Percentiles rank a stretch among this genome's conserved stretches.
These are phyloP conservation scores for Myopa testacea DNA, from an alignment of 2,888 invertebrate genomes.

Conservation along the genomic window DNA sequence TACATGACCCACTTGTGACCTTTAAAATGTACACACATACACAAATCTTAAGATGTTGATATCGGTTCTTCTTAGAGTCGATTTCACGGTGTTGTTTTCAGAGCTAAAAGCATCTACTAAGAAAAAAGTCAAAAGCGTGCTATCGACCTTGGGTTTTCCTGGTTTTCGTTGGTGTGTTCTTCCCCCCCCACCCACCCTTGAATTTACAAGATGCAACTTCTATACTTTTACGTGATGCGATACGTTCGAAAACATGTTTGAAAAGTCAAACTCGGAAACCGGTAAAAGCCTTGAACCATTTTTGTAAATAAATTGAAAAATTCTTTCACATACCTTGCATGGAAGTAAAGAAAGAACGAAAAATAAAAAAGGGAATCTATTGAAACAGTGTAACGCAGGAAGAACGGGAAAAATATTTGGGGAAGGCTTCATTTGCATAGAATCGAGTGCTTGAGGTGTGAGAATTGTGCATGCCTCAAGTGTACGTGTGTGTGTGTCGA, in stretches of 20 bases:
- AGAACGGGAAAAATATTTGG: conserved; percentile 33
- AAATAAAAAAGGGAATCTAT: conserved; percentile 27
- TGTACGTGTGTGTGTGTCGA: neutral
- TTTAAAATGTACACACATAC: no score
- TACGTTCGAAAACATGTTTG: neutral
- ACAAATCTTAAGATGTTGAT: no score
- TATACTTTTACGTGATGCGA: neutral
- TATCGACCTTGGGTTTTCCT: neutral
- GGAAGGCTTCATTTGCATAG: conserved; percentile 59
- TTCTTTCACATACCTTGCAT: conserved; percentile 60
- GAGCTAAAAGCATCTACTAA: no score
- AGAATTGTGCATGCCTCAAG: neutral
- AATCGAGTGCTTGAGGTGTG: conserved; percentile 15
- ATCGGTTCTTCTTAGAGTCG: no score
- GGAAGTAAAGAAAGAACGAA: conserved; percentile 22
- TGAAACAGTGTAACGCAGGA: conserved; percentile 32
- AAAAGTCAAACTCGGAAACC: conserved; percentile 34
- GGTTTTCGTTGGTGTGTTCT: neutral
- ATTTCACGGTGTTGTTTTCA: no score
- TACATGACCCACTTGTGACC: no score
- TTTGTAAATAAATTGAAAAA: conserved; percentile 67
- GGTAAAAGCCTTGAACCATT: conserved; percentile 64
- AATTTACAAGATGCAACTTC: neutral
- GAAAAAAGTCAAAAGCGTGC: no score
- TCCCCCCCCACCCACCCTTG: neutral